These are phyloP conservation scores for Lepetodrilus schrolli DNA, from an alignment of 2,888 invertebrate species.

Conservation along the genomic window DNA sequence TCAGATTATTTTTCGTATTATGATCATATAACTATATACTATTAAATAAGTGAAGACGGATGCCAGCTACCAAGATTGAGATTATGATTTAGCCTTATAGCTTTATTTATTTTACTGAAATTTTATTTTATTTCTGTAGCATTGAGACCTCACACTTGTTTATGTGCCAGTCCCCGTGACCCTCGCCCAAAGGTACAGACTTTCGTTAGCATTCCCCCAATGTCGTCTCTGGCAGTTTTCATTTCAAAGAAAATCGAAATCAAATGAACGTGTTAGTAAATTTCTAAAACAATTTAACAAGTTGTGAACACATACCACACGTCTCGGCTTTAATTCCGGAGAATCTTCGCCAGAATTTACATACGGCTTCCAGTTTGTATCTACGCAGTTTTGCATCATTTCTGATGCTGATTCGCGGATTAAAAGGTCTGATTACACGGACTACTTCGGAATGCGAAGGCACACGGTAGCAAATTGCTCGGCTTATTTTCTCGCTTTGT, in stretches of 20 bases:
- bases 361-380: slow-evolving; percentile 16
- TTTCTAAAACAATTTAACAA: slow-evolving; percentile 26
- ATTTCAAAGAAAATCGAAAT: slow-evolving; percentile 25
- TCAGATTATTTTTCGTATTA: too few species aligned
- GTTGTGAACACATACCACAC: slow-evolving; percentile 25
- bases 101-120: too few species aligned
- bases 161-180: too few species aligned
- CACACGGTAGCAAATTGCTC: slow-evolving; percentile 30
- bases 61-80: too few species aligned
- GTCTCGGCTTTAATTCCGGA: slow-evolving; percentile 18
- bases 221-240: slow-evolving; percentile 5
- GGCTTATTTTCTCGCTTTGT: slow-evolving; percentile 28
- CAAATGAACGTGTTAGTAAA: slow-evolving; percentile 26
- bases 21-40: too few species aligned
- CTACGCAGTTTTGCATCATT: slow-evolving; percentile 32
- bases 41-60: too few species aligned
- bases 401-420: slow-evolving; percentile 28
- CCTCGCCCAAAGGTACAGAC: background rate
- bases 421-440: slow-evolving; percentile 18
- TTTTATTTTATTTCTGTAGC: too few species aligned
- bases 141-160: too few species aligned
- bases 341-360: slow-evolving; percentile 24
- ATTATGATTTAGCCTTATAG: too few species aligned
- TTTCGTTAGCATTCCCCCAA: background rate
- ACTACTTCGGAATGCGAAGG: slow-evolving; percentile 29